Percentiles rank a stretch among this genome's conserved stretches.
Evolutionary conservation across 2,888 invertebrate species (phyloP).

Genomic region (Drosophila longiperda): DNA sequence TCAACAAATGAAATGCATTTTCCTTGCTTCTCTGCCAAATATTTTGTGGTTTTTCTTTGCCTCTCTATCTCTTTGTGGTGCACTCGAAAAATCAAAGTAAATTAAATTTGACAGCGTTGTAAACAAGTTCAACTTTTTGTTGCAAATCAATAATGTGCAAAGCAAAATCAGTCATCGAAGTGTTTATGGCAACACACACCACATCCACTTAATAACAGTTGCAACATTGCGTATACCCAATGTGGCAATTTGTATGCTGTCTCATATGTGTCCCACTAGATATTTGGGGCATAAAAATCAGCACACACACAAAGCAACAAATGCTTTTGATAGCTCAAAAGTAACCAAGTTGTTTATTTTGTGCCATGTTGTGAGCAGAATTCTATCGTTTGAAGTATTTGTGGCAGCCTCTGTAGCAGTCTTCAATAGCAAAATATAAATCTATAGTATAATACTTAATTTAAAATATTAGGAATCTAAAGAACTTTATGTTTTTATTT

Average conservation of each 20-base stretch:
- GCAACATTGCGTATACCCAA: constrained; percentile 59
- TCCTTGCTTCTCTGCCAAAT: constrained; percentile 13
- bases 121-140: constrained; percentile 55
- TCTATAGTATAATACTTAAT: background rate
- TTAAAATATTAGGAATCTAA: background rate
- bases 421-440: background rate
- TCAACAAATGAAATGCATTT: constrained; percentile 50
- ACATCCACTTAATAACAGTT: constrained; percentile 12
- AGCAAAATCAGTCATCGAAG: constrained; percentile 12
- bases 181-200: background rate
- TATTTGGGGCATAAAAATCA: constrained; percentile 33
- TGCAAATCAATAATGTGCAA: constrained; percentile 60
- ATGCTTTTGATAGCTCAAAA: constrained; percentile 9
- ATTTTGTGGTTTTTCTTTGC: constrained; percentile 23
- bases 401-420: too few species aligned
- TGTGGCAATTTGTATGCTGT: constrained; percentile 19
- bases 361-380: background rate
- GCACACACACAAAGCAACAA: constrained; percentile 4
- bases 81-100: constrained; percentile 45
- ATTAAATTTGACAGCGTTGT: constrained; percentile 43
- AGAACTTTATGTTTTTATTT: too few species aligned
- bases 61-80: background rate
- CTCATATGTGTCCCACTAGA: constrained; percentile 7
- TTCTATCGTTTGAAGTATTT: background rate
- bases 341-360: constrained; percentile 3